These are phyloP conservation scores for Lordiphosa collinella DNA, from an alignment of 1,140 invertebrate species.

Conservation along the genomic window DNA sequence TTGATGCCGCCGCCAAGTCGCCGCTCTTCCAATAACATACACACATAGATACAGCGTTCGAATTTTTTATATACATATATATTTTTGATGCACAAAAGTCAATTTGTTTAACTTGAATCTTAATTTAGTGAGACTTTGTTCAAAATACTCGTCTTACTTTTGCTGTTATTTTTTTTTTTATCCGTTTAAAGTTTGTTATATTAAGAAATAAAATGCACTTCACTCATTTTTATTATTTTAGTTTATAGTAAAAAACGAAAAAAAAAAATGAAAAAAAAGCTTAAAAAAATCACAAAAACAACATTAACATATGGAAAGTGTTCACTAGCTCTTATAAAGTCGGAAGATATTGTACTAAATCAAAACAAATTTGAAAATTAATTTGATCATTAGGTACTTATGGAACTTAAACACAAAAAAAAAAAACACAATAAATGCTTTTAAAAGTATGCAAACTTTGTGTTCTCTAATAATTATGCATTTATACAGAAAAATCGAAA, in stretches of 20 bases:
- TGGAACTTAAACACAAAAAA: too few relatives aligned
- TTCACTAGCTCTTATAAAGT: too few relatives aligned
- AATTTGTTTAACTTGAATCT: not conserved
- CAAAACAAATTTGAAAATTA: too few relatives aligned
- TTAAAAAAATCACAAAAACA: slow-evolving; percentile 4
- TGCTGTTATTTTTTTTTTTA: not conserved
- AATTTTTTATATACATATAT: slow-evolving; percentile 4
- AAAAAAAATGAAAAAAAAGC: slow-evolving; percentile 12
- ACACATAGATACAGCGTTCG: slow-evolving; percentile 18
- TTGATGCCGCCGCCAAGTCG: slow-evolving; percentile 17
- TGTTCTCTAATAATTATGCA: too few relatives aligned
- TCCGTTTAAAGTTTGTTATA: slow-evolving; percentile 13
- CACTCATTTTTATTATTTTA: slow-evolving; percentile 25
- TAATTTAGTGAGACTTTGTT: slow-evolving; percentile 1
- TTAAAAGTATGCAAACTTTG: too few relatives aligned
- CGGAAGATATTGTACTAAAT: too few relatives aligned
- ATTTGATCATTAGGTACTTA: too few relatives aligned
- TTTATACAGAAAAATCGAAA: too few relatives aligned
- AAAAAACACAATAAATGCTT: too few relatives aligned
- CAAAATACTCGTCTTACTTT: not conserved
- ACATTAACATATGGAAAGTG: slow-evolving; percentile 9
- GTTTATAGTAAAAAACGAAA: slow-evolving; percentile 40
- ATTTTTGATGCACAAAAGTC: too few relatives aligned
- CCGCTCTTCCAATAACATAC: slow-evolving; percentile 53
- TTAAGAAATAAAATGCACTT: not conserved